Evolutionary conservation across 2,113 vertebrate species (phyloP), one percentile per base, ranked within the genome.

Genomic region (Pteruthius melanotis): DNA sequence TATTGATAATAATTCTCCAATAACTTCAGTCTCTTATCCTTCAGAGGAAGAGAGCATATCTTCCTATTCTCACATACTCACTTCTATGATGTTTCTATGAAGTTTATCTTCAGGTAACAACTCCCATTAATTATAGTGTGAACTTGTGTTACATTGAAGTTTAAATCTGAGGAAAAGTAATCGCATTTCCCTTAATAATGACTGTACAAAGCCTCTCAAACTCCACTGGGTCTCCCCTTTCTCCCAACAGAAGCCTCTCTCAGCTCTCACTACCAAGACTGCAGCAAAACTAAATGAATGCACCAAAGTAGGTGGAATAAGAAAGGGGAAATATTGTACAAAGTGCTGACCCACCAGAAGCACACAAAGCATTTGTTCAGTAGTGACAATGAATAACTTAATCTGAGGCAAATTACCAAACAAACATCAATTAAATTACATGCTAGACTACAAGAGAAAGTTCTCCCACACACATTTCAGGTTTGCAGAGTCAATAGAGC

Each of bases 231-330:
- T 69, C 84, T 74, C 60, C 4, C 47, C 6, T 22, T 65, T 40
- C 64, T 59, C 63, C 72, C 50, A 78, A 78, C n/a, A 93, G 87
- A 85, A 90, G 63, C 33, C 35, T 53, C 76, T 74, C 84, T 89
- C 75, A 59, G 53, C 24, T 84, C 64, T 52, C 85, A 69, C 15
- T 42, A 70, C 44, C 22, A 65, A 82, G 28, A 84, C 21, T 11
- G 3, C 86, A 89, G 87, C 71, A 93, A 75, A 68, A 83, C 13
- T 4, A 86, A 92, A 94, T 77, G 79, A 96, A 97, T 90, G 92
- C 52, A 24, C 20, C 52, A 18, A 95, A 95, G 97, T 95, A 96
- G 97, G 96, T 93, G 95, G 97, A 85, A 89, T 26, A 76, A 87
- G 90, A 81, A 75, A 66, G 57, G 86, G 42, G 20, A 93, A 96